Base-by-base conservation (phyloP, 2,113 vertebrate genomes). In the Genyomyrus donnyi region DNA sequence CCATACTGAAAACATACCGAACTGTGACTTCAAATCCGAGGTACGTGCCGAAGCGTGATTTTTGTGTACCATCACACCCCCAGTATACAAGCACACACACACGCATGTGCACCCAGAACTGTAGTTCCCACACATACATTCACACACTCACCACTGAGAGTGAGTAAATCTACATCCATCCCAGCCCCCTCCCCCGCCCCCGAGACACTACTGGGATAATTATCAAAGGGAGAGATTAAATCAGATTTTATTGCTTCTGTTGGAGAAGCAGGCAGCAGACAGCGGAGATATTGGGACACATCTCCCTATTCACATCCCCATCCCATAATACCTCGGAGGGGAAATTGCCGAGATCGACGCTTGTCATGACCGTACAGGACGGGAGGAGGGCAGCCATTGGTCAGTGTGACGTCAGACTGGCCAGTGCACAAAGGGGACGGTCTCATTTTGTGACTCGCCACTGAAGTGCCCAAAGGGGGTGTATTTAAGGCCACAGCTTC, bases 201-300 rank as follows among this genome's bases (percentile, higher is more conserved):
- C 42, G 83, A 46, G 15, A 85, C 42, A 48, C 83, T 48, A 9
- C 83, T 49, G 83, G 45, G 42, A 19, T 85, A 85, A 85, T 85
- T 49, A 85, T 85, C 83, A 85, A 17, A 85, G 83, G 46, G 83
- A 85, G 45, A 48, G 42, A 85, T 46, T 85, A 46, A 85, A 85
- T 85, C 83, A 85, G 42, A 48, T 49, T 85, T 85, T 85, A 85
- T 49, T 85, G 42, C 46, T n/a, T 85, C 46, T 24, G 46, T 85
- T 85, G 46, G 9, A 52, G 50, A 52, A 1, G 50, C 3, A 5
- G 24, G 24, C 45, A 49, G 45, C 17, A 3, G n/a, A 11, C 42
- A 85, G 84, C 2, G 21, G 21, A 27, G 84, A 10, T 46, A 49
- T 17, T 1, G 19, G 17, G 24, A 85, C 46, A 10, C 27, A 48